Conservation (phyloP, 2,113 vertebrate species). For the Pipra filicauda region DNA sequence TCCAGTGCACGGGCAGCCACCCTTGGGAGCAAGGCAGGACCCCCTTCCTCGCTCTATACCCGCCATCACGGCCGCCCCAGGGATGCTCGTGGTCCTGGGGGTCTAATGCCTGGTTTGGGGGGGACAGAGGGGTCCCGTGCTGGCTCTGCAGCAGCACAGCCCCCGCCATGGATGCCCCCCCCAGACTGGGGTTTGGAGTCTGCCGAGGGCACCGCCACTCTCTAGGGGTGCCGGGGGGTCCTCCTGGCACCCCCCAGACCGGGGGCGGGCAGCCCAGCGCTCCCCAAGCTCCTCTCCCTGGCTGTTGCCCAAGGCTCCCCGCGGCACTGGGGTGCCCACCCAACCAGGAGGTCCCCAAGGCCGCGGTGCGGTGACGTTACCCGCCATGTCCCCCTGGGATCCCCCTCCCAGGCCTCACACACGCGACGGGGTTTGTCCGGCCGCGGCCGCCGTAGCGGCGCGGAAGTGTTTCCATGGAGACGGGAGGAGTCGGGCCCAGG, state of each 20-base stretch:
- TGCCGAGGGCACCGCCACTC: not conserved
- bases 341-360: not conserved
- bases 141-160: not conserved
- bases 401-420: rapidly evolving
- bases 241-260: not conserved
- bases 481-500: slow-evolving; percentile 32
- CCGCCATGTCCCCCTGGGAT: rapidly evolving
- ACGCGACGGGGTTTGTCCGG: not conserved
- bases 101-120: not conserved
- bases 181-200: not conserved
- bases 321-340: not conserved
- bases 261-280: not conserved
- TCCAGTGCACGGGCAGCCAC: not conserved
- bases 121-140: rapidly evolving
- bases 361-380: no score
- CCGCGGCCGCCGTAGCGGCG: slow-evolving; percentile 13
- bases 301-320: no score
- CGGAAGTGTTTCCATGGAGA: slow-evolving; percentile 79
- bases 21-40: not conserved
- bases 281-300: not conserved
- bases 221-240: rapidly evolving
- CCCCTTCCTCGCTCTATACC: not conserved
- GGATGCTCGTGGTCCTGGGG: not conserved
- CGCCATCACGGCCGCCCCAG: not conserved
- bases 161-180: not conserved